Conservation (phyloP, 2,113 vertebrate species). For the Myotis lucifugus region DNA sequence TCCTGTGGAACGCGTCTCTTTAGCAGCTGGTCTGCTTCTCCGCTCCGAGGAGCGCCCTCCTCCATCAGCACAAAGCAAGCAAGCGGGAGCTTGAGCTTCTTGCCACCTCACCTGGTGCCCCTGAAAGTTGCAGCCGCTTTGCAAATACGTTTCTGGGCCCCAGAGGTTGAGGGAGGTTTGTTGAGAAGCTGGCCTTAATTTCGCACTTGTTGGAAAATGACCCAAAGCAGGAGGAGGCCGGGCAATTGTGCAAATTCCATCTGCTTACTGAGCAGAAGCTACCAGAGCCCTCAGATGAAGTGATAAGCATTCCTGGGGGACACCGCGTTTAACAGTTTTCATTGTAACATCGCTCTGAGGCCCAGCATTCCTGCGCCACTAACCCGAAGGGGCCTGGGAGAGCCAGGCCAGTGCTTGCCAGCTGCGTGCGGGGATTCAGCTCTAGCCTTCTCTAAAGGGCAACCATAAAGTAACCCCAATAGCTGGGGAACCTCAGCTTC, state of each 20-base stretch:
- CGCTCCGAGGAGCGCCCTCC: not conserved
- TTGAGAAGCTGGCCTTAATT: slow-evolving; percentile 49
- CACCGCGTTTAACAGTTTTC: not conserved
- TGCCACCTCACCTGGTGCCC: not conserved
- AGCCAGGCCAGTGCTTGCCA: not conserved
- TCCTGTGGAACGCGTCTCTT: not conserved
- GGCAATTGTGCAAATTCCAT: slow-evolving; percentile 23
- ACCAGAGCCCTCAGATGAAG: not conserved
- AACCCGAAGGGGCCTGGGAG: not conserved
- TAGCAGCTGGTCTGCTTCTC: not conserved
- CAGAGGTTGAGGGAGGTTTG: not conserved
- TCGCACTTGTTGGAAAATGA: slow-evolving; percentile 47
- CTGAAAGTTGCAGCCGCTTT: not conserved
- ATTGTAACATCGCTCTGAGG: not conserved
- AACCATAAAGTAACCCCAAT: not conserved
- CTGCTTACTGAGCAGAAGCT: slow-evolving; percentile 60
- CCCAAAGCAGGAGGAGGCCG: not conserved
- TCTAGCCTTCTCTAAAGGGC: not conserved
- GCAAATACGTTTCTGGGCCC: slow-evolving; percentile 23
- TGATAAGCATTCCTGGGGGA: not conserved
- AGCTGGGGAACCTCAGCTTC: not conserved
- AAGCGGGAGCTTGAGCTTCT: not conserved
- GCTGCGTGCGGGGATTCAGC: not conserved
- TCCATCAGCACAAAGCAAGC: not conserved
- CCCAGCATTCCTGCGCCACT: not conserved